Evolutionary conservation across 2,113 vertebrate genomes (phyloP), one percentile per base, ranked within the genome.

Genomic region (Perca schrenkii): DNA sequence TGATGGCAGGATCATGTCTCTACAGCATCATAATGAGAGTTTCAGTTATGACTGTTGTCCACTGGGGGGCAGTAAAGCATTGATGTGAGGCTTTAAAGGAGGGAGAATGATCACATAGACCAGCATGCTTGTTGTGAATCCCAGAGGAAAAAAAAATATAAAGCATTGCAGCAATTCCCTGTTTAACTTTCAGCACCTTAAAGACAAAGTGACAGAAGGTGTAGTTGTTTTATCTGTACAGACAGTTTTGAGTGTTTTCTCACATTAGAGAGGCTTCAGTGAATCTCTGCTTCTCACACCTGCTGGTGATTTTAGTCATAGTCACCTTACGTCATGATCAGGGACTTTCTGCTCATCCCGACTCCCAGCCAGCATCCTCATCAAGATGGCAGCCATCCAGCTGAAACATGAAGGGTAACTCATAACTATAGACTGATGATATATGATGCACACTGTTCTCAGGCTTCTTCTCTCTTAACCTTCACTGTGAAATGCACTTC

Each of bases 41-140:
- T 84, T 79, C 61, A 54, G 53, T 68, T 49, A 3, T 21, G 13
- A 3, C 6, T 0, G 0, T 3, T 70, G 1, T 40, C 85, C 93
- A 91, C 71, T 46, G 82, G 92, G 62, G 71, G 68, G 82, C 86
- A 91, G 83, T 89, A 81, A 50, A 79, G 65, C 11, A 86, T 58
- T 67, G n/a, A 40, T 46, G 7, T 36, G 52, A 43, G n/a, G 3
- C 25, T 49, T 3, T 4, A 31, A 52, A 28, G 19, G 1, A 0
- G 0, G 0, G 17, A 4, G 4, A 47, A 2, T 16, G 43, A n/a
- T 36, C 10, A 43, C 21, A 22, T 17, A 60, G 22, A 5, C 19
- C 25, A 21, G 4, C 2, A 19, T 25, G 56, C 17, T 19, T 46
- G 47, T 46, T 58, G 17, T 10, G 46, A 64, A 46, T 77, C 25